Conservation (phyloP, 2,797 vertebrate species). For the Mallotus villosus region DNA sequence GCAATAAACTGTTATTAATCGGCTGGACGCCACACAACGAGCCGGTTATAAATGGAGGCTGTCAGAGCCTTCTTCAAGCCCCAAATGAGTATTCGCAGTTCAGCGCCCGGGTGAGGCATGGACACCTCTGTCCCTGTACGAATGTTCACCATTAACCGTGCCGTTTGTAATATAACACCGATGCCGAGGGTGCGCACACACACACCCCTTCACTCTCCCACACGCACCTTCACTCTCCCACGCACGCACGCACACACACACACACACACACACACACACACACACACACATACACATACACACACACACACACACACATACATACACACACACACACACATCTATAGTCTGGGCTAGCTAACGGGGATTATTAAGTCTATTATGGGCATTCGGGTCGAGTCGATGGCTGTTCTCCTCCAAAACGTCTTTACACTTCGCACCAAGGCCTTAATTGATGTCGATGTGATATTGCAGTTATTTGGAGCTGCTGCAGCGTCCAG, state of each 20-base stretch:
- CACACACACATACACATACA: constrained; percentile 70
- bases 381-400: neutral
- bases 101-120: constrained; percentile 94
- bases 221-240: too few relatives aligned
- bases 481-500: neutral
- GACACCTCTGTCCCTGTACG: constrained; percentile 90
- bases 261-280: constrained; percentile 79
- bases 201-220: constrained; percentile 43
- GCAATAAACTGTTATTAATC: constrained; percentile 99
- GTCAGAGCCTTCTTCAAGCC: constrained; percentile 95
- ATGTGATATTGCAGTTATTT: neutral
- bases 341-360: neutral
- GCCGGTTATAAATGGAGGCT: constrained; percentile 96
- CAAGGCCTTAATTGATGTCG: neutral
- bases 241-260: constrained; percentile 79
- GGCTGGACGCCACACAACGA: constrained; percentile 93
- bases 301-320: constrained; percentile 74
- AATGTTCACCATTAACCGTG: constrained; percentile 95
- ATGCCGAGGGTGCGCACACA: constrained; percentile 75
- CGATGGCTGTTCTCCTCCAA: too few relatives aligned
- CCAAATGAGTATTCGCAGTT: constrained; percentile 99
- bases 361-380: neutral
- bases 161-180: constrained; percentile 87
- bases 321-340: neutral
- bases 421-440: too few relatives aligned